Percentiles rank a stretch among this genome's conserved stretches.
These are phyloP conservation scores for Pristis pectinata DNA, from an alignment of 2,797 vertebrate species.

Conservation along the genomic window DNA sequence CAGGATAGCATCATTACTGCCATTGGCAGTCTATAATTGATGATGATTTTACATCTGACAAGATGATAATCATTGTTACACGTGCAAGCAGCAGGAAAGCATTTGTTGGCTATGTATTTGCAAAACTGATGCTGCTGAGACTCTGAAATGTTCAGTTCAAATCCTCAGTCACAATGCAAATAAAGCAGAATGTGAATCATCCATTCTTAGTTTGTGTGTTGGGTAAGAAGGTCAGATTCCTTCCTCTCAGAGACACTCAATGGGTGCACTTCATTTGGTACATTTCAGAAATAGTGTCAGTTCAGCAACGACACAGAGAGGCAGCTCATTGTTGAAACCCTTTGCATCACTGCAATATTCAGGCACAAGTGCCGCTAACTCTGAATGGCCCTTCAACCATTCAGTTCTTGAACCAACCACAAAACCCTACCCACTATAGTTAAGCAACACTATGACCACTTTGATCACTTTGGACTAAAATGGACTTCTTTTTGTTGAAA, in stretches of 20 bases:
- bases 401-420: too few relatives aligned
- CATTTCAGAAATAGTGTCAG: neutral
- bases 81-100: neutral
- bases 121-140: neutral
- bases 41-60: conserved; percentile 24
- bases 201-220: neutral
- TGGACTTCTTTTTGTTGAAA: too few relatives aligned
- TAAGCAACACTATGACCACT: too few relatives aligned
- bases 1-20: neutral
- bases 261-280: neutral
- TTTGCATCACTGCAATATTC: neutral
- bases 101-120: neutral
- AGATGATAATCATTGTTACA: conserved; percentile 10
- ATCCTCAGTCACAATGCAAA: neutral
- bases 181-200: neutral
- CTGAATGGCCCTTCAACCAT: neutral
- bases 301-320: neutral
- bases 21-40: neutral
- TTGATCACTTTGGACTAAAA: too few relatives aligned
- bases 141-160: neutral
- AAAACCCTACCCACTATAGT: too few relatives aligned
- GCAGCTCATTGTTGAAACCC: neutral
- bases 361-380: neutral
- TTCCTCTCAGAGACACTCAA: too few relatives aligned
- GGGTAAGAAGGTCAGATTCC: neutral